Conservation (phyloP, 2,888 invertebrate genomes). For the Chloroclysta siterata region DNA sequence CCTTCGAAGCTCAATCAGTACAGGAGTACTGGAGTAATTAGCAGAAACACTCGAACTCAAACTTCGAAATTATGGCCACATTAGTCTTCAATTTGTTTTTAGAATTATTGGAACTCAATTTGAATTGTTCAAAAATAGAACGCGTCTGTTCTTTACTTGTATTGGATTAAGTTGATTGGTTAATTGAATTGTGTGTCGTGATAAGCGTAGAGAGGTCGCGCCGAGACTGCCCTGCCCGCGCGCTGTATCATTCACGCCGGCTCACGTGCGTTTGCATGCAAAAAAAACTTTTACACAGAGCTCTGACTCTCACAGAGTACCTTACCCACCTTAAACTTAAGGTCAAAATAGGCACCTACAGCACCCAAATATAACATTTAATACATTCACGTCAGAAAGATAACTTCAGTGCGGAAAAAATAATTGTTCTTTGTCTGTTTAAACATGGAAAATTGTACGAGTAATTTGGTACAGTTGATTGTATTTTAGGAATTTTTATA, state of each 20-base stretch:
- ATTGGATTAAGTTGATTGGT: constrained; percentile 64
- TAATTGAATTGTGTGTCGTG: constrained; percentile 72
- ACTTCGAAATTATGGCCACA: constrained; percentile 39
- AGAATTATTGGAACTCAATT: constrained; percentile 17
- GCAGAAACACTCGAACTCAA: constrained; percentile 50
- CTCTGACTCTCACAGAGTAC: constrained; percentile 64
- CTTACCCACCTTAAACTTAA: constrained; percentile 9
- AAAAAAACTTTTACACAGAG: constrained; percentile 73
- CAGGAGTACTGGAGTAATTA: constrained; percentile 52
- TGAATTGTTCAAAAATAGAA: constrained; percentile 29
- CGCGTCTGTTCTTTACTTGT: constrained; percentile 49
- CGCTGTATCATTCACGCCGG: constrained; percentile 72
- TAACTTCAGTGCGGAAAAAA: no score
- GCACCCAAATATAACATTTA: neutral
- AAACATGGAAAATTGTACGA: no score
- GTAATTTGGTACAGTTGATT: neutral
- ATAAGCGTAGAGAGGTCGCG: constrained; percentile 77
- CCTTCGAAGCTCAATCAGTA: constrained; percentile 46
- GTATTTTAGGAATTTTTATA: neutral
- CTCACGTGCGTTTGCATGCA: constrained; percentile 78
- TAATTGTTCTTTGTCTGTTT: no score
- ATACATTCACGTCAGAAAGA: neutral
- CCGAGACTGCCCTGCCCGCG: constrained; percentile 70
- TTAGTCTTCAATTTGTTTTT: constrained; percentile 28
- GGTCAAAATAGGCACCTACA: neutral